A percentile compares a stretch with the other conserved stretches of the same genome.
These are phyloP conservation scores for Amphiduros pacificus DNA, from an alignment of 2,888 invertebrate species.

Conservation along the genomic window DNA sequence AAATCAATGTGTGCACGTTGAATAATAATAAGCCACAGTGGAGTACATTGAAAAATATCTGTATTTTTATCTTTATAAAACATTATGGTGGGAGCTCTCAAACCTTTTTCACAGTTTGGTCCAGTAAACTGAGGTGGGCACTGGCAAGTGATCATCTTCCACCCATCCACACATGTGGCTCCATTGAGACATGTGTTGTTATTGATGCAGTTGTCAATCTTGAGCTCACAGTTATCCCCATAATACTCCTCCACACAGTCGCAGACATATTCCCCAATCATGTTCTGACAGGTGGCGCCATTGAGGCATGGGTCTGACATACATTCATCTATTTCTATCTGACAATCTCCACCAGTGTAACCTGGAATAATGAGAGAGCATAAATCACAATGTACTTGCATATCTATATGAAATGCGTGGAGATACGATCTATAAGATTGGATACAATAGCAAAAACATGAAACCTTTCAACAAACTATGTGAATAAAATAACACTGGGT, in stretches of 20 bases:
- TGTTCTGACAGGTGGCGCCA: constrained; percentile 33
- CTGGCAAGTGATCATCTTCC: constrained; percentile 30
- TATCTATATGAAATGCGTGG: neutral
- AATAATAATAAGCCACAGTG: too few relatives aligned
- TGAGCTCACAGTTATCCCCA: constrained; percentile 15
- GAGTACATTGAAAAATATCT: too few relatives aligned
- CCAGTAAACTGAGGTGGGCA: constrained; percentile 40
- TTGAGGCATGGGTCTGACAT: constrained; percentile 38
- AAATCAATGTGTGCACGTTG: too few relatives aligned
- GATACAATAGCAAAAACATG: too few relatives aligned
- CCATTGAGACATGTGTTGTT: constrained; percentile 41
- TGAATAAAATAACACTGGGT: neutral
- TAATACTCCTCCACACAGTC: constrained; percentile 16
- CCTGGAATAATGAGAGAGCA: constrained; percentile 18
- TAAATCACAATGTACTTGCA: neutral
- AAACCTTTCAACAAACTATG: neutral
- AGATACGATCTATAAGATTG: too few relatives aligned
- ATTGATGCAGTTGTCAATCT: constrained; percentile 31
- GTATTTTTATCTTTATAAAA: too few relatives aligned
- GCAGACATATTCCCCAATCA: constrained; percentile 29
- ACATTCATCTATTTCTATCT: constrained; percentile 36
- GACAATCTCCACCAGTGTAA: constrained; percentile 36
- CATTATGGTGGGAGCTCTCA: constrained; percentile 2
- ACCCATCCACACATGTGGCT: constrained; percentile 37
- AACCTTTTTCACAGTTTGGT: constrained; percentile 47